Base-by-base conservation (phyloP, 1,140 invertebrate genomes). In the Drosophila novamexicana region DNA sequence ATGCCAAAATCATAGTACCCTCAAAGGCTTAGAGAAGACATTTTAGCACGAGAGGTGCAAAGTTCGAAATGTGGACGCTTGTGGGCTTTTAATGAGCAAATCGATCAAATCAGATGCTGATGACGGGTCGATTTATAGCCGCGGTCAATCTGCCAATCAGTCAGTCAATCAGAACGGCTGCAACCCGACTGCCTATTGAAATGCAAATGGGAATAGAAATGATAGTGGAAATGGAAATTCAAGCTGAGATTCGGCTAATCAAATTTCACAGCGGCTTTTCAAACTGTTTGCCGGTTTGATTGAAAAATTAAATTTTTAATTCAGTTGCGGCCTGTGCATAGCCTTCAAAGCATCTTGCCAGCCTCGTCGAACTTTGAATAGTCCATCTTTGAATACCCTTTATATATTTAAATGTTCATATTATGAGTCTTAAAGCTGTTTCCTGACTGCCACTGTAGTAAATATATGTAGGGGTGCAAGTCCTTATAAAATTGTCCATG, bases 241-340 rank as follows among this genome's bases (percentile, higher is more conserved):
- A n/a, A 63, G 36, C 49, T 32, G 42, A 61, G 58, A 42, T 49
- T 47, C 63, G 18, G 47, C 52, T 76, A 82, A 82, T 82, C 65
- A 63, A 75, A 83, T 86, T 79, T 71, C 44, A 18, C 10, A 57
- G 58, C 22, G 29, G 71, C 64, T 63, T 68, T 73, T 32, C 52
- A 83, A 77, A 83, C 64, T 89, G 54, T 86, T 82, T 86, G 79
- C 64, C 52, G 63, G 66, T 40, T 66, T 83, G 79, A 88, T 88
- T 88, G 84, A 64, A 88, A 88, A 83, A 88, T 83, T 88, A 56
- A 83, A 88, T 88, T 89, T 88, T 88, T 88, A 89, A 88, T 88
- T 79, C 67, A 50, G 34, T 75, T 83, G 77, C 68, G 70, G 77
- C 42, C 62, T 44, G 61, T 52, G 64, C 64, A 36, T 14, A 44